Percentiles rank a stretch among this genome's conserved stretches.
phyloP scores from a whole-genome alignment of 53 echinoderm and acorn worm species.

The Apostichopus leukothele region DNA sequence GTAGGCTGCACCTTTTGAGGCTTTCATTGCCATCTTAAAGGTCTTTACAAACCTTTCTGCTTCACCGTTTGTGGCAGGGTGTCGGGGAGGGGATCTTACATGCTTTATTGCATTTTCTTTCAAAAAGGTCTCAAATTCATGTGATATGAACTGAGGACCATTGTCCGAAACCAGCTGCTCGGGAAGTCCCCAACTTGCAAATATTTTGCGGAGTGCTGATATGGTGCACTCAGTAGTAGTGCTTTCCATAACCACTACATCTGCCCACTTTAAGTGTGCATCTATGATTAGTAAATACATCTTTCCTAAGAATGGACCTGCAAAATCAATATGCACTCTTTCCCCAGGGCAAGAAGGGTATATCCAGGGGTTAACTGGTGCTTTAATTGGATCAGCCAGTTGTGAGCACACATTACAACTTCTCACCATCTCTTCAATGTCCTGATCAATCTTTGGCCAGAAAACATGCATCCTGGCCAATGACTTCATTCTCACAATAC shows the following conservation, averaged over 20 bases:
- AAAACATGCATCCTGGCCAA: slow-evolving; percentile 45
- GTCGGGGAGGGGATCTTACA: slow-evolving; percentile 35
- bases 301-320: slow-evolving; percentile 34
- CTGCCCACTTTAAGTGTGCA: slow-evolving; percentile 50
- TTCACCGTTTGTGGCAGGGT: background rate
- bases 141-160: slow-evolving; percentile 25
- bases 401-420: slow-evolving; percentile 12
- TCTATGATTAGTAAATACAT: slow-evolving; percentile 38
- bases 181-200: slow-evolving; percentile 40
- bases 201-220: slow-evolving; percentile 21
- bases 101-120: slow-evolving; percentile 44
- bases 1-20: background rate
- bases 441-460: slow-evolving; percentile 29
- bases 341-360: background rate
- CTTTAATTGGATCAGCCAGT: slow-evolving; percentile 32
- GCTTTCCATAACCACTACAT: slow-evolving; percentile 58
- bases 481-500: slow-evolving; percentile 44
- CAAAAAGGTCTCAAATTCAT: slow-evolving; percentile 17
- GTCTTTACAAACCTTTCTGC: slow-evolving; percentile 39
- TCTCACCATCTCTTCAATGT: slow-evolving; percentile 39
- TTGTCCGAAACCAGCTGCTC: slow-evolving; percentile 44
- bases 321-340: slow-evolving; percentile 49
- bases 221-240: slow-evolving; percentile 50
- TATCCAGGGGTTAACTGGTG: slow-evolving; percentile 4
- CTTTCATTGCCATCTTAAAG: background rate